A percentile compares a stretch with the other conserved stretches of the same genome.
Evolutionary conservation across 2,113 vertebrate species (phyloP).

Genomic region (Brachypteracias leptosomus): DNA sequence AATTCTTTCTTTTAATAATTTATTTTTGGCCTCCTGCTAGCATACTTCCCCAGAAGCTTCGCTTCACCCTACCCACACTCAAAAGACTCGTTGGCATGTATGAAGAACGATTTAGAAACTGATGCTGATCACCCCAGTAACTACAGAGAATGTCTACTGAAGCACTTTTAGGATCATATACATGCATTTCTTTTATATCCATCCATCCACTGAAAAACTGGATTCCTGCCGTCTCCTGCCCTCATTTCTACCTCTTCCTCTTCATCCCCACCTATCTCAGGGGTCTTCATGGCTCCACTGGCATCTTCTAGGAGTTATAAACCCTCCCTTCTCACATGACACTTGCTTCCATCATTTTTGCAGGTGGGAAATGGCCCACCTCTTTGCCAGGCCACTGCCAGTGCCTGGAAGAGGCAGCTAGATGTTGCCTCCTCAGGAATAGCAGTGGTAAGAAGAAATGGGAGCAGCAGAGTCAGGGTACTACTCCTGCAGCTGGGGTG

Average conservation of each 20-base stretch:
- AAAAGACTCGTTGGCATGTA: background rate
- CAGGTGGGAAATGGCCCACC: background rate
- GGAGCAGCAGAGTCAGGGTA: background rate
- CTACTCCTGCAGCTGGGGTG: background rate
- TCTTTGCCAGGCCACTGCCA: background rate
- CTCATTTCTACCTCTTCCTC: background rate
- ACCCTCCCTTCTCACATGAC: fast-evolving
- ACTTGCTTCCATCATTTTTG: background rate
- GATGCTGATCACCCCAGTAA: background rate
- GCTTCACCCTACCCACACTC: constrained; percentile 44
- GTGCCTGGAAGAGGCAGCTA: background rate
- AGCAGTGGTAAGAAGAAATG: background rate
- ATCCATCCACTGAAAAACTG: background rate
- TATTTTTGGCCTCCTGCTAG: constrained; percentile 52
- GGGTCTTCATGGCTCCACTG: background rate
- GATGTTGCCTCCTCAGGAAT: background rate
- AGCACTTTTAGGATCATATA: background rate
- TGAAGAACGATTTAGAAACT: background rate
- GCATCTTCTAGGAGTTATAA: background rate
- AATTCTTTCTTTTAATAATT: constrained; percentile 26
- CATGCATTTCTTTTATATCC: background rate
- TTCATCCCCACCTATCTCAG: background rate
- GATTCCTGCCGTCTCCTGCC: background rate
- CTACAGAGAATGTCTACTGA: background rate
- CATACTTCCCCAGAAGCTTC: constrained; percentile 54